Percentiles rank a stretch among this genome's conserved stretches.
Evolutionary conservation across 2,888 invertebrate species (phyloP).

Genomic region (Drosophila quasianomalipes): DNA sequence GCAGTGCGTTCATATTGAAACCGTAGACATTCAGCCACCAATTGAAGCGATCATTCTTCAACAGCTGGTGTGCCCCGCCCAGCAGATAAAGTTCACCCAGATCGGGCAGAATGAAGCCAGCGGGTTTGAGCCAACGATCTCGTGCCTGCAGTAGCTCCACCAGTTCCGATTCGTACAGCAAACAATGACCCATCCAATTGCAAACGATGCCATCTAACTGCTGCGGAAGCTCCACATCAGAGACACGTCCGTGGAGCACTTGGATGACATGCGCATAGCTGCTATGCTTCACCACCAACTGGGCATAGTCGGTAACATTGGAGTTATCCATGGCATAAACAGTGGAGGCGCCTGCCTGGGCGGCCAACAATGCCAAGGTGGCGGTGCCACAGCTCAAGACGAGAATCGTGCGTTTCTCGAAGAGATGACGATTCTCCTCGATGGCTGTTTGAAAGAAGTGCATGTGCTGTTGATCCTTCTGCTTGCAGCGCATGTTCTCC

Average conservation of each 20-base stretch:
- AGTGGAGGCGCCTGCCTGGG: slow-evolving; percentile 72
- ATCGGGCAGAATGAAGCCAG: slow-evolving; percentile 96
- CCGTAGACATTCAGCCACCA: slow-evolving; percentile 99
- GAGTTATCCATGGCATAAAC: slow-evolving; percentile 81
- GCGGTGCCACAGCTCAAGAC: slow-evolving; percentile 78
- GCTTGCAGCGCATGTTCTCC: slow-evolving; percentile 53
- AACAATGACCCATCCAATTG: slow-evolving; percentile 90
- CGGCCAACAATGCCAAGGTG: slow-evolving; percentile 77
- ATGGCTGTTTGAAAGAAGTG: slow-evolving; percentile 67
- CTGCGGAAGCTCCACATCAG: slow-evolving; percentile 64
- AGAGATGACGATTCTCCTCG: slow-evolving; percentile 75
- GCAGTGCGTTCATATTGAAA: slow-evolving; percentile 98
- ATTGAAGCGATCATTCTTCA: slow-evolving; percentile 99
- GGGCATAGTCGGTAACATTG: slow-evolving; percentile 72
- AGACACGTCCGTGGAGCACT: slow-evolving; percentile 74
- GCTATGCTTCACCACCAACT: slow-evolving; percentile 71
- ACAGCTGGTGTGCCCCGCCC: slow-evolving; percentile 95
- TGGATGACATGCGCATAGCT: slow-evolving; percentile 58
- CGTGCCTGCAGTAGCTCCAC: slow-evolving; percentile 97
- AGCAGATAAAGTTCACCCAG: slow-evolving; percentile 96
- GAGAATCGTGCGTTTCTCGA: slow-evolving; percentile 69
- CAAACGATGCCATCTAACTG: slow-evolving; percentile 94
- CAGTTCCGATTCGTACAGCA: slow-evolving; percentile 99
- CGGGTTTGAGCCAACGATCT: slow-evolving; percentile 97
- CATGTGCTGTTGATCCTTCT: slow-evolving; percentile 66